Evolutionary conservation across 2,888 invertebrate species (phyloP), one percentile per base, ranked within the genome.

Genomic region (Drosophila buzzatii): DNA sequence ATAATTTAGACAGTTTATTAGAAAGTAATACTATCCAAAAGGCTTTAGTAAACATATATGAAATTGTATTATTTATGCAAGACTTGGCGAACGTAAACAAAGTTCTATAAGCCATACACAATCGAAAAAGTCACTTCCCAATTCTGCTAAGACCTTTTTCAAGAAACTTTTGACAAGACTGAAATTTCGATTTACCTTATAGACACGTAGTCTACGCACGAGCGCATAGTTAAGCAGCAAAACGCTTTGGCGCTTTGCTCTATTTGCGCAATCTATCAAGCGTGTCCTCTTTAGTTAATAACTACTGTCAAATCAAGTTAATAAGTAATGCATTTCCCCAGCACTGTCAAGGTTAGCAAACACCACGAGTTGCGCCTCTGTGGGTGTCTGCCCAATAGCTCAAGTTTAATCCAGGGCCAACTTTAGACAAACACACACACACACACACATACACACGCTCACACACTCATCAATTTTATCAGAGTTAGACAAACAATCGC

Each of bases 331-430:
- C 73, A 73, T 20, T 57, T 64, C 53, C 49, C 55, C 23, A 18
- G 12, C 57, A 47, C 61, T 70, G 58, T 52, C 80, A 80, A 79
- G 74, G 79, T 60, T 64, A 33, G 14, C 44, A 60, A 66, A 66
- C 52, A 58, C 8, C n/a, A 49, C 56, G 52, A 58, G 39, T 45
- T 58, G 23, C 44, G 20, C 44, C 5, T 49, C 42, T 39, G 20
- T 74, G 41, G 33, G 49, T 33, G 45, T 78, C 51, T 81, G 57
- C 16, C n/a, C 52, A 81, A 57, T 37, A 66, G 73, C 88, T 86
- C 75, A 82, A 82, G 73, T 75, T 75, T 69, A 86, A 86, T 75
- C 80, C 87, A 69, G 66, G 78, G 78, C 41, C 63, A 75, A 58
- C 52, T 65, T 61, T 68, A 73, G 56, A 56, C 53, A 75, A 72